phyloP scores from a whole-genome alignment of 2,797 vertebrate genomes.

The Sebastes baramenuke region DNA sequence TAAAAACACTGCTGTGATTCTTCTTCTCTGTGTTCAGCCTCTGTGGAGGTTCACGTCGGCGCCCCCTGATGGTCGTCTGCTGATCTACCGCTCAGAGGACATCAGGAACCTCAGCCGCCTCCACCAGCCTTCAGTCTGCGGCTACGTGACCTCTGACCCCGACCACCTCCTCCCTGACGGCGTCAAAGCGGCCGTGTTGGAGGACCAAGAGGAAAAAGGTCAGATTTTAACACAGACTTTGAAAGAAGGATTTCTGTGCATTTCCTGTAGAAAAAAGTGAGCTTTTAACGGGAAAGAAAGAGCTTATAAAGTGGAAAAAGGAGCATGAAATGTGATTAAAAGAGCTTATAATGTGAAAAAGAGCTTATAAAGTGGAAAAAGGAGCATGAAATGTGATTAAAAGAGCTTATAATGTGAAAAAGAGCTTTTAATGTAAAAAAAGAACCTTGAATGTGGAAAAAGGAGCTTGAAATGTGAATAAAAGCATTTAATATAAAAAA shows the following conservation, averaged over 20 bases:
- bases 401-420: no score
- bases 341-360: background rate
- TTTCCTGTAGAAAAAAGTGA: background rate
- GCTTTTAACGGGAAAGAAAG: background rate
- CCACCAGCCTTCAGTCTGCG: constrained; percentile 90
- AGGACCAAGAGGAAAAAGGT: constrained; percentile 54
- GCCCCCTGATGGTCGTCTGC: constrained; percentile 84
- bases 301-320: no score
- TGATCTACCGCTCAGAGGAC: constrained; percentile 93
- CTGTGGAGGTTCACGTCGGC: constrained; percentile 91
- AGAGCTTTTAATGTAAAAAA: no score
- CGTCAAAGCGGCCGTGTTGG: constrained; percentile 38
- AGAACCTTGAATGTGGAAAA: no score
- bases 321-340: no score
- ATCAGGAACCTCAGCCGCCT: constrained; percentile 91
- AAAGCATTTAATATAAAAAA: background rate
- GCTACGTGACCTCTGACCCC: constrained; percentile 85
- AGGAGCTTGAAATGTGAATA: no score
- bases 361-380: no score
- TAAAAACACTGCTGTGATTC: background rate
- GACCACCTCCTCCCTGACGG: constrained; percentile 78
- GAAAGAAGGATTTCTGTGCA: background rate
- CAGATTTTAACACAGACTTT: background rate
- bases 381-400: no score
- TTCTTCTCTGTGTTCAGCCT: constrained; percentile 80